phyloP scores from a whole-genome alignment of 1,140 invertebrate species.

The Thaumatotibia leucotreta region DNA sequence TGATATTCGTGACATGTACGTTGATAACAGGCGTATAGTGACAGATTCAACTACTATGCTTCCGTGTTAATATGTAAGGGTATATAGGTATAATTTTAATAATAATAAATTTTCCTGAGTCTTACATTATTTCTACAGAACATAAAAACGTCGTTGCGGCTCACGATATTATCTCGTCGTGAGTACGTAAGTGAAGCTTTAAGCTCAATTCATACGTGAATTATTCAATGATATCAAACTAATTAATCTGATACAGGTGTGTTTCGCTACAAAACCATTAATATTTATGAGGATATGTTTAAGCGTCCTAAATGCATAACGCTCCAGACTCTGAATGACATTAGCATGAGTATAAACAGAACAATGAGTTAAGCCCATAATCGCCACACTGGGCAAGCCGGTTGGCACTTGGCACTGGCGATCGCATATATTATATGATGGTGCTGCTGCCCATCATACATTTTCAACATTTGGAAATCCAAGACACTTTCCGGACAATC shows the following conservation, averaged over 20 bases:
- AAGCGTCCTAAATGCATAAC: constrained; percentile 49
- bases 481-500: too few species aligned
- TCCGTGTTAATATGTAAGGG: neutral
- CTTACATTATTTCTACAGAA: neutral
- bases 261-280: constrained; percentile 31
- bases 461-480: too few species aligned
- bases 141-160: neutral
- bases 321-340: constrained; percentile 42
- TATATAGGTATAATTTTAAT: too few species aligned
- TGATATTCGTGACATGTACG: constrained; percentile 47
- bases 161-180: neutral
- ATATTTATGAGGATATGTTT: constrained; percentile 58
- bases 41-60: neutral
- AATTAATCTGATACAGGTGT: constrained; percentile 24
- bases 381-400: too few species aligned
- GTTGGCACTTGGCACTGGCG: too few species aligned
- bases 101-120: too few species aligned
- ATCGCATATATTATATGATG: too few species aligned
- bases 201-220: constrained; percentile 12
- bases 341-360: constrained; percentile 42
- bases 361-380: constrained; percentile 37
- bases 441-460: too few species aligned
- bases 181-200: too few species aligned
- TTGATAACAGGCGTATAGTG: neutral
- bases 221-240: constrained; percentile 21